A percentile compares a stretch with the other conserved stretches of the same genome.
phyloP scores from a whole-genome alignment of 30 jellyfish, hydroid and myxozoan genomes.

The Chironex yamaguchii region DNA sequence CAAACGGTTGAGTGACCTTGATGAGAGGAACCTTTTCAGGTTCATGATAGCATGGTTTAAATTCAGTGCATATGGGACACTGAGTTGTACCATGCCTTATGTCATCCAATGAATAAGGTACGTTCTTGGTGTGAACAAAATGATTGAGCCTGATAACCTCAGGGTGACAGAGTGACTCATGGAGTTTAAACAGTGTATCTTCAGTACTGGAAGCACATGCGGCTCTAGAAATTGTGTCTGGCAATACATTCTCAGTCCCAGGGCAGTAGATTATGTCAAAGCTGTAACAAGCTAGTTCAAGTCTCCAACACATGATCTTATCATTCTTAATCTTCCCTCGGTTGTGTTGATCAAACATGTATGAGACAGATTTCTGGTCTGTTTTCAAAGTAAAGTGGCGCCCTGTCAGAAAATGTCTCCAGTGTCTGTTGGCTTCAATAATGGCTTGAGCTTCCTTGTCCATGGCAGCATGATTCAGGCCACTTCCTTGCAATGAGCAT shows the following conservation, averaged over 20 bases:
- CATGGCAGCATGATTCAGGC: constrained; percentile 49
- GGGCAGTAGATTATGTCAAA: constrained; percentile 67
- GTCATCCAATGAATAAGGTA: constrained; percentile 31
- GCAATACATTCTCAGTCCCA: constrained; percentile 65
- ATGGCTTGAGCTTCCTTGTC: constrained; percentile 85
- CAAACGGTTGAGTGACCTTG: constrained; percentile 60
- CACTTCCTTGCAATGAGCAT: constrained; percentile 47
- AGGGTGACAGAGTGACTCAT: too few species aligned
- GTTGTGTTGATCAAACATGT: constrained; percentile 35
- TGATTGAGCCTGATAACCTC: constrained; percentile 9
- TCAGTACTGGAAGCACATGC: constrained; percentile 18
- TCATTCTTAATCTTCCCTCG: constrained; percentile 47
- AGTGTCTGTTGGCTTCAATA: constrained; percentile 61
- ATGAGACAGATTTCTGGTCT: constrained; percentile 73
- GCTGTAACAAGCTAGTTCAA: constrained; percentile 70
- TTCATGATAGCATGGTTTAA: constrained; percentile 11
- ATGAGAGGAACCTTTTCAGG: constrained; percentile 5
- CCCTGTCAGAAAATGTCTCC: constrained; percentile 68
- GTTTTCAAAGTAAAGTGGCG: constrained; percentile 69
- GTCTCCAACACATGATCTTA: constrained; percentile 50
- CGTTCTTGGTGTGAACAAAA: constrained; percentile 18
- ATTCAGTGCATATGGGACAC: constrained; percentile 9
- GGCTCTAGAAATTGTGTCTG: constrained; percentile 52
- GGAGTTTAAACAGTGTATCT: constrained; percentile 3
- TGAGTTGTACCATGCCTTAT: not conserved